These are phyloP conservation scores for Acanthochromis polyacanthus DNA, from an alignment of 2,113 vertebrate genomes.

Conservation along the genomic window DNA sequence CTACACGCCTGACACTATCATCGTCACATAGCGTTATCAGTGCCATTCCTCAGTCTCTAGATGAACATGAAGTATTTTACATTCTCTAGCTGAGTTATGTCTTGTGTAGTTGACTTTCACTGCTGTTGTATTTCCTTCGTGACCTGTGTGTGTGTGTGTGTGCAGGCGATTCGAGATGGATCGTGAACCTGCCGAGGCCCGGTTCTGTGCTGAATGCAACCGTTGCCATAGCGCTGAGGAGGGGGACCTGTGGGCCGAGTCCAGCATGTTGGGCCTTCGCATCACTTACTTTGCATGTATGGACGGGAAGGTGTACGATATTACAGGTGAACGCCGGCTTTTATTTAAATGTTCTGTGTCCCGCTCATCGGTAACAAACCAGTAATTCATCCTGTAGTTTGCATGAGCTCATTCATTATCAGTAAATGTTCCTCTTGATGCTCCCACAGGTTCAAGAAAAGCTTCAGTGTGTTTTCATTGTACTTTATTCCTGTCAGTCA, in stretches of 20 bases:
- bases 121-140: constrained; percentile 1
- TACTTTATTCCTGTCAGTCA: not conserved
- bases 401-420: not conserved
- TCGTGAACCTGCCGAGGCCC: constrained; percentile 88
- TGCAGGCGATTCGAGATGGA: constrained; percentile 95
- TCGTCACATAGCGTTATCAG: not conserved
- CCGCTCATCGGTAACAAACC: not conserved
- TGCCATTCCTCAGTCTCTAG: not conserved
- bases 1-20: not conserved
- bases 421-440: not conserved
- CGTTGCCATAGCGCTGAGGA: constrained; percentile 91
- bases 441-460: not conserved
- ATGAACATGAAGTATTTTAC: not conserved
- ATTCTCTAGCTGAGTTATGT: not conserved
- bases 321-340: constrained; percentile 87
- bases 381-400: constrained; percentile 9
- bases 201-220: constrained; percentile 93
- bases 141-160: constrained; percentile 3
- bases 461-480: not conserved
- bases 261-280: constrained; percentile 94
- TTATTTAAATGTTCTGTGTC: not conserved
- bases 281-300: constrained; percentile 96
- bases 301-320: constrained; percentile 94
- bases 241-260: constrained; percentile 97
- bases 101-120: not conserved